Conservation (phyloP, 37 sponge, comb jelly and placozoan species). For the Theonella swinhoei region DNA sequence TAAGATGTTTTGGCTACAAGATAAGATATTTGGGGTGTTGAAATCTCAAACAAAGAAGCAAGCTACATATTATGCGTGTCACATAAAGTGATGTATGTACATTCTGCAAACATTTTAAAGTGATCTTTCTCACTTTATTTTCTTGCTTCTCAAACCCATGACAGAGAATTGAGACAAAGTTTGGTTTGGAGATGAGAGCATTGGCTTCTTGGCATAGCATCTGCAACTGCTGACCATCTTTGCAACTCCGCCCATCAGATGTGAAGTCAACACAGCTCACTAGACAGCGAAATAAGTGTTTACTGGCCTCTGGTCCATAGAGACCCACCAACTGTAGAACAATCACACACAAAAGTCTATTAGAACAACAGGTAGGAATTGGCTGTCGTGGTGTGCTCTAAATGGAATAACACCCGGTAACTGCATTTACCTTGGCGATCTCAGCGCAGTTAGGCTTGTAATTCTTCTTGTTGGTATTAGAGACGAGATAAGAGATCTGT, state of each 20-base stretch:
- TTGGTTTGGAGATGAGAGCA: constrained; percentile 77
- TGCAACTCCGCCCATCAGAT: constrained; percentile 66
- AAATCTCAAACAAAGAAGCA: too few species aligned
- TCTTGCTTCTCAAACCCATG: constrained; percentile 83
- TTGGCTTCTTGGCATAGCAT: constrained; percentile 82
- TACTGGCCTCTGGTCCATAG: constrained; percentile 90
- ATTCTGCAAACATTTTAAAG: too few species aligned
- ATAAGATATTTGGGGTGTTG: too few species aligned
- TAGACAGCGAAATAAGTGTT: constrained; percentile 85
- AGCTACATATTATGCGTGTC: too few species aligned
- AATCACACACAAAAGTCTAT: background rate
- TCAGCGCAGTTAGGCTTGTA: constrained; percentile 79
- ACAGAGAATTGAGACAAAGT: constrained; percentile 86
- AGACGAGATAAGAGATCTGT: constrained; percentile 84
- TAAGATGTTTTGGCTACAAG: too few species aligned
- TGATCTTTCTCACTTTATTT: constrained; percentile 52
- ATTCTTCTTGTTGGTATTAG: constrained; percentile 87
- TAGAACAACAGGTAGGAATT: background rate
- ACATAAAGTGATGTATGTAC: too few species aligned
- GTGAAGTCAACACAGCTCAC: constrained; percentile 84
- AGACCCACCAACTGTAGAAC: constrained; percentile 74
- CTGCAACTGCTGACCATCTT: constrained; percentile 86
- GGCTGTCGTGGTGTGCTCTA: background rate
- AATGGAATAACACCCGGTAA: constrained; percentile 6
- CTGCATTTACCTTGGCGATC: constrained; percentile 59